Conservation (phyloP, 1,140 invertebrate species). For the Megalonaias nervosa region DNA sequence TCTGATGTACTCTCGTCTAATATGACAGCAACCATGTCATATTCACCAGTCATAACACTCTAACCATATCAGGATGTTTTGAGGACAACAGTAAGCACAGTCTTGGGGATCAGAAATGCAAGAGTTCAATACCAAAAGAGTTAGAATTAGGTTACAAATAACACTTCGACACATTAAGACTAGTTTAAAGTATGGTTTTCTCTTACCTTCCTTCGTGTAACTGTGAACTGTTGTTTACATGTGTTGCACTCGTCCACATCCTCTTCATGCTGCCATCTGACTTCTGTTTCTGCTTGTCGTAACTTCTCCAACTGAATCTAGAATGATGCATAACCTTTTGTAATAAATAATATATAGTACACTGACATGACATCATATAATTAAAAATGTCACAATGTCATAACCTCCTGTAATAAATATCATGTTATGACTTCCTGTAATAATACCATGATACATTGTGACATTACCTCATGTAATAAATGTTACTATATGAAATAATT, state of each 20-base stretch:
- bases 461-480: too few relatives aligned
- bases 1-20: too few relatives aligned
- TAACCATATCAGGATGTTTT: background rate
- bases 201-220: slow-evolving; percentile 81
- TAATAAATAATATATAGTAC: background rate
- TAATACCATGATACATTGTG: too few relatives aligned
- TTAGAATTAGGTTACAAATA: too few relatives aligned
- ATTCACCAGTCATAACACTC: background rate
- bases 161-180: background rate
- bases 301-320: slow-evolving; percentile 94
- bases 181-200: background rate
- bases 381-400: background rate
- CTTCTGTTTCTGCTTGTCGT: slow-evolving; percentile 90
- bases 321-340: background rate
- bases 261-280: slow-evolving; percentile 98
- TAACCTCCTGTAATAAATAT: background rate
- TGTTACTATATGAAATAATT: too few relatives aligned
- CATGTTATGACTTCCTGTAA: background rate
- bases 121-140: too few relatives aligned
- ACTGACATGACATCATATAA: background rate
- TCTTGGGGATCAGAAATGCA: background rate
- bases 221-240: slow-evolving; percentile 79
- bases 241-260: slow-evolving; percentile 91
- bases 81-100: background rate
- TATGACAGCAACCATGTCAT: too few relatives aligned